Percentiles rank a stretch among this genome's conserved stretches.
These are phyloP conservation scores for Varroa destructor DNA, from an alignment of 1,140 invertebrate genomes.

Conservation along the genomic window DNA sequence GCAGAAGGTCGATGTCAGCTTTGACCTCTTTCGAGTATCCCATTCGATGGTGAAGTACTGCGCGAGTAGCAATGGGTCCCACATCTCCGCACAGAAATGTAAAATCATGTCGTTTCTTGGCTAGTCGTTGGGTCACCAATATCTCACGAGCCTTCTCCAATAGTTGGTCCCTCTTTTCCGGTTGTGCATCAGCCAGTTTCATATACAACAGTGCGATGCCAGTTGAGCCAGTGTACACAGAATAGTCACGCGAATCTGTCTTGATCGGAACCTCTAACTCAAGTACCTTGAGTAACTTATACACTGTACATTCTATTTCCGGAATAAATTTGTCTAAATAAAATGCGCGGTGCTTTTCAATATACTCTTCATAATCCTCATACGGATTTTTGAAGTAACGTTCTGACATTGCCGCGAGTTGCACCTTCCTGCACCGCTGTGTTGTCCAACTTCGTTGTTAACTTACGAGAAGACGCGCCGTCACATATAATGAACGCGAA, in stretches of 20 bases:
- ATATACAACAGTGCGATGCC: constrained; percentile 43
- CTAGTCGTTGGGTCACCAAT: constrained; percentile 42
- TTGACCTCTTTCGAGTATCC: constrained; percentile 35
- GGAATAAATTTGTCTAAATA: constrained; percentile 1
- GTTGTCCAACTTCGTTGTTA: too few relatives aligned
- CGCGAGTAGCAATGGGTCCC: constrained; percentile 56
- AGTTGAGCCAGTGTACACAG: constrained; percentile 45
- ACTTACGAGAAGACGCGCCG: too few relatives aligned
- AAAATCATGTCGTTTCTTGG: constrained; percentile 45
- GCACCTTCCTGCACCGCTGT: too few relatives aligned
- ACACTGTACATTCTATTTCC: constrained; percentile 7
- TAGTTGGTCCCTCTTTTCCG: constrained; percentile 31
- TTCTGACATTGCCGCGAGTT: neutral
- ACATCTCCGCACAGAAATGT: constrained; percentile 62
- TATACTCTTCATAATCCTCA: constrained; percentile 10
- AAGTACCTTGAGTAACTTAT: constrained; percentile 14
- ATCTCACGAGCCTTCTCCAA: constrained; percentile 42
- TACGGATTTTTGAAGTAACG: constrained; percentile 2
- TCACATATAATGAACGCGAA: too few relatives aligned
- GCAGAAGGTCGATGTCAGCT: constrained; percentile 36
- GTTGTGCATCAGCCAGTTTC: constrained; percentile 41
- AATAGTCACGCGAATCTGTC: constrained; percentile 39
- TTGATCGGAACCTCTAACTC: constrained; percentile 22
- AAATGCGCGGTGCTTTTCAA: neutral
- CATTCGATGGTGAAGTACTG: constrained; percentile 49